Evolutionary conservation across 2,797 vertebrate species (phyloP).

Genomic region (Tokudaia tokunoshimensis): DNA sequence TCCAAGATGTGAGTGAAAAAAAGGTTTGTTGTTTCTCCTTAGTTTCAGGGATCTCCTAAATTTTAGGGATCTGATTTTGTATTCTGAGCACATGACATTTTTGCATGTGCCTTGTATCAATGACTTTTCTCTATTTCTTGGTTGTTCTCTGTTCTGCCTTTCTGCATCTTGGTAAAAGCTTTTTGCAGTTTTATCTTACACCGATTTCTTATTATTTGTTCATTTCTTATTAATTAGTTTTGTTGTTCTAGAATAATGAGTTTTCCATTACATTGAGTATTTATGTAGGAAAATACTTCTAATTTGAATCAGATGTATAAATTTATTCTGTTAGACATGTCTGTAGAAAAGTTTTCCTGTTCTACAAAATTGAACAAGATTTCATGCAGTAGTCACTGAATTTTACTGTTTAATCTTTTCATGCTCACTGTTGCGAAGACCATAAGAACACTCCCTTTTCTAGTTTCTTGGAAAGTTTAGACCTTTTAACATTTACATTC

Average conservation of each 20-base stretch:
- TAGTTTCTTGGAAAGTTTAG: not conserved
- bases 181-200: not conserved
- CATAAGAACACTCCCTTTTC: not conserved
- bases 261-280: constrained; percentile 56
- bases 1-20: not conserved
- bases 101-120: not conserved
- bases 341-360: constrained; percentile 26
- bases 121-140: not conserved
- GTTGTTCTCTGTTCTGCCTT: not conserved
- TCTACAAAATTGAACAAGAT: constrained; percentile 32
- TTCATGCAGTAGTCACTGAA: not conserved
- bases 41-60: not conserved
- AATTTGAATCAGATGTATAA: not conserved
- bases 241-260: not conserved
- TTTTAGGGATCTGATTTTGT: not conserved
- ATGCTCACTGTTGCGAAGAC: not conserved
- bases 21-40: not conserved
- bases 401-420: constrained; percentile 48
- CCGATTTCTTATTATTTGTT: not conserved
- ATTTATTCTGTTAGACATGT: not conserved
- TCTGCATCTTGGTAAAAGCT: not conserved
- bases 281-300: not conserved
- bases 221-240: not conserved
- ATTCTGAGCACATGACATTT: not conserved
- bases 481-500: not conserved